Evolutionary conservation across 2,797 vertebrate genomes (phyloP), one percentile per base, ranked within the genome.

Genomic region (Urosaurus nigricauda): DNA sequence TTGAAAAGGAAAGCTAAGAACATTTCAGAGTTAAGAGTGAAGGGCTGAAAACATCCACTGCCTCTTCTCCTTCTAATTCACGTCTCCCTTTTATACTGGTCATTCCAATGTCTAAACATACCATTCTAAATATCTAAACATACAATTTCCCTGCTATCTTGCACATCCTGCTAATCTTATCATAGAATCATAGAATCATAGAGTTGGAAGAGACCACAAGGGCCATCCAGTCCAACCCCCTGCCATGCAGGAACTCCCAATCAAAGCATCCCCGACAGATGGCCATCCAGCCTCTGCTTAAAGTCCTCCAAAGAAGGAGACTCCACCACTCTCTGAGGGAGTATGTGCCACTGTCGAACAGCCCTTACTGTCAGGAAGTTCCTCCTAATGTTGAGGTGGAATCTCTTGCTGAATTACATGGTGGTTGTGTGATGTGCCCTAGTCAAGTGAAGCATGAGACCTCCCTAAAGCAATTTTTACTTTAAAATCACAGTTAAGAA

Each of bases 381-480:
- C n/a, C n/a, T n/a, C n/a, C n/a, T n/a, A n/a, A n/a, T n/a, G n/a
- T n/a, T n/a, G n/a, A n/a, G n/a, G n/a, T n/a, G n/a, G n/a, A n/a
- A n/a, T n/a, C n/a, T n/a, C n/a, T 91, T 32, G 35, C 89, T 65
- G 2, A 68, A 77, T 37, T 86, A 80, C 24, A 63, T 51, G 84
- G 77, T 32, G 40, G 56, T 58, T 65, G 7, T 81, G 5, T 43
- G 21, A 90, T n/a, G 6, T 91, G 26, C 29, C 58, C 21, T 80
- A n/a, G 51, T 43, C 75, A 35, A 1, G 19, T 17, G 58, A 24
- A 85, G 58, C 83, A 88, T 78, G 73, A 12, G 9, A 88, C 8
- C 32, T 53, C 51, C 92, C 19, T 83, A 89, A 88, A 79, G 5
- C 87, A 85, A 81, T 85, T 80, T 89, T 53, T 78, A 90, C 32